These are phyloP conservation scores for Lumbricus terrestris DNA, from an alignment of 2,888 invertebrate species.

Conservation along the genomic window DNA sequence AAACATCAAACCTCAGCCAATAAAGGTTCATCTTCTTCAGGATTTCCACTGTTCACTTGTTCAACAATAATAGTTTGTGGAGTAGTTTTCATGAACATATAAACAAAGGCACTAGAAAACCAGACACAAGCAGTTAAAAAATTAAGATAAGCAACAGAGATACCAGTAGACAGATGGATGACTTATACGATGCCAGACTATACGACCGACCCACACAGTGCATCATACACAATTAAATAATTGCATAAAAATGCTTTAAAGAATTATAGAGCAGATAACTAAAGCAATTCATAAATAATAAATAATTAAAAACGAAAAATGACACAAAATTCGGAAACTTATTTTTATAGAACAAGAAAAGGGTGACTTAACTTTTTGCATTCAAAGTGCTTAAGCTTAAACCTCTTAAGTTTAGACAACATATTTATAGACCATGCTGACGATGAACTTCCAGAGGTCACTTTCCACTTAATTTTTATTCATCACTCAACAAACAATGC, in stretches of 20 bases:
- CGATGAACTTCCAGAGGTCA: background rate
- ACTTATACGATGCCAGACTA: background rate
- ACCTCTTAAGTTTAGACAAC: background rate
- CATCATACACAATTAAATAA: background rate
- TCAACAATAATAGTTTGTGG: background rate
- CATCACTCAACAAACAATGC: background rate
- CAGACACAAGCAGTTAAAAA: background rate
- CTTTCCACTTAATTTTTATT: background rate
- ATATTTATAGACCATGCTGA: background rate
- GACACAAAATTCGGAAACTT: background rate
- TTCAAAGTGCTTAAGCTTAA: background rate
- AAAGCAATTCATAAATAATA: background rate
- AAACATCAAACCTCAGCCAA: background rate
- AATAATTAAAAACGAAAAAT: background rate
- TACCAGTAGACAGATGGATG: background rate
- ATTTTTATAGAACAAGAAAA: background rate
- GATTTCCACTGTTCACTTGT: background rate
- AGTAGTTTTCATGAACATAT: constrained; percentile 43
- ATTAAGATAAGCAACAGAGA: background rate
- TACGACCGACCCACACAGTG: background rate
- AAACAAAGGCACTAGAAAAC: constrained; percentile 50
- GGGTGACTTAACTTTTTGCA: background rate
- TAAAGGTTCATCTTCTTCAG: background rate
- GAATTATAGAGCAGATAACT: background rate
- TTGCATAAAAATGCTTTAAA: background rate